A percentile compares a stretch with the other conserved stretches of the same genome.
Conservation (phyloP, 2,797 vertebrate species). For the Chrysolophus pictus region DNA sequence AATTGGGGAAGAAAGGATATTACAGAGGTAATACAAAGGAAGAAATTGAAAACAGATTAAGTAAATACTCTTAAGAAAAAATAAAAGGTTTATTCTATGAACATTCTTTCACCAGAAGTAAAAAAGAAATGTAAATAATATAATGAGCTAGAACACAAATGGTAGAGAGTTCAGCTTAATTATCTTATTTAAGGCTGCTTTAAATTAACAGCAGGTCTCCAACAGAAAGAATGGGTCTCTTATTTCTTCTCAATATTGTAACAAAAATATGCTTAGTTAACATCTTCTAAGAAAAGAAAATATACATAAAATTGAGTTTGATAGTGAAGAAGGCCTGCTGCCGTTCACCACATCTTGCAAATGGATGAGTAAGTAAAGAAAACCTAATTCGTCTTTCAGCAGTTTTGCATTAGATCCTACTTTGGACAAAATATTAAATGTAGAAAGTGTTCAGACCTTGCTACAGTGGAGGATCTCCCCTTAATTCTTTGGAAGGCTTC, state of each 20-base stretch:
- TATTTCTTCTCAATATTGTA: neutral
- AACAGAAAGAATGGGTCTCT: neutral
- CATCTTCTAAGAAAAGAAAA: neutral
- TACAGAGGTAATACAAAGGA: neutral
- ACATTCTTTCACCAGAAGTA: neutral
- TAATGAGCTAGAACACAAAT: neutral
- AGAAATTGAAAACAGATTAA: neutral
- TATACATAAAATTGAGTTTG: neutral
- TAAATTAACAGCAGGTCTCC: neutral
- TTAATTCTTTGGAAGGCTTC: neutral
- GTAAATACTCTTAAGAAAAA: neutral
- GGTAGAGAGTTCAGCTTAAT: neutral
- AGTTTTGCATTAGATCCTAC: neutral
- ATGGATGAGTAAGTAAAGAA: neutral
- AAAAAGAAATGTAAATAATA: neutral
- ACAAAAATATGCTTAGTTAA: neutral
- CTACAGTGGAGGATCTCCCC: neutral
- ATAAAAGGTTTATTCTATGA: neutral
- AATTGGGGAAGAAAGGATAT: neutral
- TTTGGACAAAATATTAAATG: neutral
- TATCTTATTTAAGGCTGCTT: neutral
- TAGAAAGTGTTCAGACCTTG: neutral
- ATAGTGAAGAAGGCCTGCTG: neutral
- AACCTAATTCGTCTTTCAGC: neutral
- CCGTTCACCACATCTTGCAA: neutral